phyloP scores from a whole-genome alignment of 1,140 invertebrate species.

The Heliothis subflexa region DNA sequence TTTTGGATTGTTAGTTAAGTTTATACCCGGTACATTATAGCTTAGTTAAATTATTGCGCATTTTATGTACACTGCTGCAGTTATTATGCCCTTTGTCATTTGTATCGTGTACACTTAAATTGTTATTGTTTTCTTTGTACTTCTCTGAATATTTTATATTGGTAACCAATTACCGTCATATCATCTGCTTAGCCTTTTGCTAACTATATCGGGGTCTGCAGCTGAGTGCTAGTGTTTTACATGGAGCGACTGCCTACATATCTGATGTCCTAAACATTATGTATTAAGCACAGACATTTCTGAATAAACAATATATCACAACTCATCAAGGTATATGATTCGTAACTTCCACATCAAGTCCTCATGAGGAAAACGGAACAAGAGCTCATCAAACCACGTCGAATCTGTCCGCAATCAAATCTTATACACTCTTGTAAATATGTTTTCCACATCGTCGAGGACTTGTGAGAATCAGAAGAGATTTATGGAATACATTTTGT shows the following conservation, averaged over 20 bases:
- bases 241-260: no score
- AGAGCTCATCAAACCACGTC: constrained; percentile 23
- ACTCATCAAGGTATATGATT: constrained; percentile 22
- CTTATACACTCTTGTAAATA: constrained; percentile 36
- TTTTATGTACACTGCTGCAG: constrained; percentile 2
- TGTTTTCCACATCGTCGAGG: background rate
- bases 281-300: no score
- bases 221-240: no score
- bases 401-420: constrained; percentile 32
- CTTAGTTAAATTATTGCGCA: constrained; percentile 28
- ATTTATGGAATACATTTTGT: no score
- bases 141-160: background rate
- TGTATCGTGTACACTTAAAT: background rate
- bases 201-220: no score
- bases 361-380: constrained; percentile 30
- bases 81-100: constrained; percentile 9
- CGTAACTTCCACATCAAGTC: background rate
- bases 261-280: no score
- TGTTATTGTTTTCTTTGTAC: background rate
- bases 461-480: no score
- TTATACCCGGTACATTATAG: constrained; percentile 10
- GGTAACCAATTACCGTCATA: background rate
- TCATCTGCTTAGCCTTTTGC: no score
- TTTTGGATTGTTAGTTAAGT: constrained; percentile 38
- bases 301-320: background rate